A percentile compares a stretch with the other conserved stretches of the same genome.
These are phyloP conservation scores for Drosophila obscura DNA, from an alignment of 1,140 invertebrate genomes.

Conservation along the genomic window DNA sequence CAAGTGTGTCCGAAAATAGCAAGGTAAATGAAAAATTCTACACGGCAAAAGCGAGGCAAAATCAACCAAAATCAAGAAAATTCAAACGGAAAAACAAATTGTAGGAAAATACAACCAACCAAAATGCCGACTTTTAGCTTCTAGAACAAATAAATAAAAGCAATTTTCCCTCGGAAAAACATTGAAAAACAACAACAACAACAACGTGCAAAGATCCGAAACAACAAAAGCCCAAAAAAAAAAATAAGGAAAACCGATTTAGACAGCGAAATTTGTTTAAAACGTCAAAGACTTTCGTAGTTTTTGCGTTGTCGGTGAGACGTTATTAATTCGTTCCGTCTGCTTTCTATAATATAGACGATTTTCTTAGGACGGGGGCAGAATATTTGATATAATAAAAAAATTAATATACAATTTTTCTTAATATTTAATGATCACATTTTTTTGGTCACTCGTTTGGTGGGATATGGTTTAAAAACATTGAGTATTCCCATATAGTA, in stretches of 20 bases:
- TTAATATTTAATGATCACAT: slow-evolving; percentile 18
- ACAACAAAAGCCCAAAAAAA: slow-evolving; percentile 31
- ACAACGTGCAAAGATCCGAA: slow-evolving; percentile 23
- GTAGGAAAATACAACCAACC: slow-evolving; percentile 46
- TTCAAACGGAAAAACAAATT: slow-evolving; percentile 20
- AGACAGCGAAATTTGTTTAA: slow-evolving; percentile 59
- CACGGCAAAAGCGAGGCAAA: slow-evolving; percentile 51
- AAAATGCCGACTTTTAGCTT: slow-evolving; percentile 54
- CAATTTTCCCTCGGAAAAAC: slow-evolving; percentile 39
- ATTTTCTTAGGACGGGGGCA: slow-evolving; percentile 1
- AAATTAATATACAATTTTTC: slow-evolving; percentile 9
- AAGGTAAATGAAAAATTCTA: slow-evolving; percentile 70
- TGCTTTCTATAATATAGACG: slow-evolving; percentile 25
- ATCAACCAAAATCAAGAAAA: slow-evolving; percentile 32
- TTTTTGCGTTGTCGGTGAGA: slow-evolving; percentile 64
- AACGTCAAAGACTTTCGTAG: slow-evolving; percentile 66
- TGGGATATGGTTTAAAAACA: slow-evolving; percentile 1
- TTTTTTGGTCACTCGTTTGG: slow-evolving; percentile 4
- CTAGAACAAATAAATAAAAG: slow-evolving; percentile 76
- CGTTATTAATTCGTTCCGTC: slow-evolving; percentile 23
- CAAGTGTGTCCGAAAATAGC: slow-evolving; percentile 80
- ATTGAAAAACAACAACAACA: slow-evolving; percentile 32
- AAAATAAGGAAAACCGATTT: slow-evolving; percentile 17
- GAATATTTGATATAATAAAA: background rate
- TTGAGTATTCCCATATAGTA: background rate